Evolutionary conservation across 2,888 invertebrate species (phyloP), one percentile per base, ranked within the genome.

Genomic region (Ametastegia equiseti): DNA sequence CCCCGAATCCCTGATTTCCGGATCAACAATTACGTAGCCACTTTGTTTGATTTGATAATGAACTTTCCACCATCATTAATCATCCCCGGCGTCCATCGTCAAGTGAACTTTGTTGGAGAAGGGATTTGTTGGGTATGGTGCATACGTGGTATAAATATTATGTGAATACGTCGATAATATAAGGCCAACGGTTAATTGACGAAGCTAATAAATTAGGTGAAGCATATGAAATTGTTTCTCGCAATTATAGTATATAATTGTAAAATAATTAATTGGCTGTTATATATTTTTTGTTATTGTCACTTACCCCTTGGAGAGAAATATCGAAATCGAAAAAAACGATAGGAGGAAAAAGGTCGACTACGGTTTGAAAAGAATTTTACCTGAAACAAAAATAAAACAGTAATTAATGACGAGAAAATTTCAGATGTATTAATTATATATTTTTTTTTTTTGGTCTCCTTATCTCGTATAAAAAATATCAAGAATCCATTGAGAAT

Each of bases 361-460:
- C 27, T 67, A 67, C 19, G 19, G 19, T 36, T 65, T 65, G 15
- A 13, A 45, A 45, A 71, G 45, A 71, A 30, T 27, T 45, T 71
- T 71, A 71, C 69, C 69, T 71, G 69, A 13, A 71, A 71, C 45
- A 42, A 71, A 71, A 67, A 67, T 65, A 65, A 19, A 33, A 19
- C 5, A n/a, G 39, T 36, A 65, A 6, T 39, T 33, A 7, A 65
- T 47, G n/a, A 54, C 1, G 2, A 54, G 54, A 54, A 23, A 23
- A 5, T 54, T 23, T n/a, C n/a, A n/a, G 15, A 13, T 11, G 7
- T 42, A 42, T 9, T 42, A 42, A 54, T 23, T 54, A 7, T 54
- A 0, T 11, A 54, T 54, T 57, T 57, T 19, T 1, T 27, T 23
- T 13, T 57, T 13, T 9, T 23, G 1, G 11, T 9, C n/a, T n/a